A percentile compares a stretch with the other conserved stretches of the same genome.
These are phyloP conservation scores for Pachycephala philippinensis DNA, from an alignment of 2,113 vertebrate species.

Conservation along the genomic window DNA sequence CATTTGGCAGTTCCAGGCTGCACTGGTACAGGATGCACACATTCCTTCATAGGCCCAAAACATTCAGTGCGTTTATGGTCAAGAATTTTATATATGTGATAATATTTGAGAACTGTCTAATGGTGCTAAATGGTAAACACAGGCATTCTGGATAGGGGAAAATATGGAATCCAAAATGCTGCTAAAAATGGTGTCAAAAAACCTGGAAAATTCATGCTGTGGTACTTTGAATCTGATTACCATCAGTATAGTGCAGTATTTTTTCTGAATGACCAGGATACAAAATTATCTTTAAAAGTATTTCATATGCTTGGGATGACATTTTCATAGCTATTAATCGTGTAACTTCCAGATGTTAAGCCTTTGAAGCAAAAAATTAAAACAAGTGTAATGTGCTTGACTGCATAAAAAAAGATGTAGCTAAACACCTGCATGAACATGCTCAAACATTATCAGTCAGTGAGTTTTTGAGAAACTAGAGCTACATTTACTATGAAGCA, in stretches of 20 bases:
- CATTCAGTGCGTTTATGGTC: background rate
- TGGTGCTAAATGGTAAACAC: background rate
- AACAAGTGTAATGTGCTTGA: conserved; percentile 48
- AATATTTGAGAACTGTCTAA: background rate
- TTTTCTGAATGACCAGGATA: background rate
- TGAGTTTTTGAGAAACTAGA: conserved; percentile 41
- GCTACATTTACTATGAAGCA: background rate
- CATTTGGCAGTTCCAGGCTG: background rate
- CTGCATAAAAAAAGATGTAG: conserved; percentile 50
- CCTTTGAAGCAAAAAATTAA: conserved; percentile 66
- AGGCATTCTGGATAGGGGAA: background rate
- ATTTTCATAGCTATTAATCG: conserved; percentile 32
- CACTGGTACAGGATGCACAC: background rate
- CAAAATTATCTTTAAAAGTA: background rate
- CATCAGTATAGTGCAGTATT: background rate
- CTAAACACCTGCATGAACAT: conserved; percentile 32
- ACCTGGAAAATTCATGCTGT: background rate
- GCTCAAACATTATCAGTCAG: conserved; percentile 32
- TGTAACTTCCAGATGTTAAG: conserved; percentile 49
- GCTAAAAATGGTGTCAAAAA: background rate
- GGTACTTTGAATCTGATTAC: background rate
- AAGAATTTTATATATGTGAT: background rate
- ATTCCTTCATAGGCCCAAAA: background rate
- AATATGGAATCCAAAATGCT: background rate
- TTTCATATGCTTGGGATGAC: background rate